Evolutionary conservation across 2,888 invertebrate species (phyloP).

Genomic region (Epistrophella euchroma): DNA sequence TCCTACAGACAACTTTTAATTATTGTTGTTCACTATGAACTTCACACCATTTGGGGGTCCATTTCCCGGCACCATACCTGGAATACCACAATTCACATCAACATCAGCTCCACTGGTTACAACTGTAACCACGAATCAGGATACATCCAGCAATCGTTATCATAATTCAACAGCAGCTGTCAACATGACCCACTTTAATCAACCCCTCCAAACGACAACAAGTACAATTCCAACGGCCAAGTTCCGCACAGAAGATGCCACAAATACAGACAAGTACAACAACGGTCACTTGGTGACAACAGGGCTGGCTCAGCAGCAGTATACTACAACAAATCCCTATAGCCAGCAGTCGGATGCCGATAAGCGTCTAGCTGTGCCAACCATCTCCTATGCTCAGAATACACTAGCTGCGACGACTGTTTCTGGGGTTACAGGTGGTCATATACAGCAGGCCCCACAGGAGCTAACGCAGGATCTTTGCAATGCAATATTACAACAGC

Average conservation of each 20-base stretch:
- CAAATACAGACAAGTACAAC: slow-evolving; percentile 84
- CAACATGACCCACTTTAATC: slow-evolving; percentile 85
- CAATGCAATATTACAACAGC: slow-evolving; percentile 83
- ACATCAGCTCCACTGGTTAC: slow-evolving; percentile 85
- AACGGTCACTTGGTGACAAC: slow-evolving; percentile 83
- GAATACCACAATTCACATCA: slow-evolving; percentile 92
- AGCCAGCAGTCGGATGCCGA: slow-evolving; percentile 79
- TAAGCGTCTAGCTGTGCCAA: slow-evolving; percentile 79
- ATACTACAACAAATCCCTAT: slow-evolving; percentile 79
- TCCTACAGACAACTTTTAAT: slow-evolving; percentile 24
- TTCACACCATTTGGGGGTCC: slow-evolving; percentile 92
- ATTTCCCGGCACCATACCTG: slow-evolving; percentile 90
- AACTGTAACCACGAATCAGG: slow-evolving; percentile 84
- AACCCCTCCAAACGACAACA: slow-evolving; percentile 82
- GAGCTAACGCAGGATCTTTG: slow-evolving; percentile 83
- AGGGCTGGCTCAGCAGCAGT: slow-evolving; percentile 79
- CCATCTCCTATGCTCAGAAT: slow-evolving; percentile 80
- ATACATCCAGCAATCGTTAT: slow-evolving; percentile 80
- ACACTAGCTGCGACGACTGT: slow-evolving; percentile 78
- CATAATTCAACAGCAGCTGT: slow-evolving; percentile 79
- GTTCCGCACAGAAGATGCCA: slow-evolving; percentile 86
- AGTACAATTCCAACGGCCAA: slow-evolving; percentile 86
- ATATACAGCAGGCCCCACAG: slow-evolving; percentile 82
- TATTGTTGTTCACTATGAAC: slow-evolving; percentile 87
- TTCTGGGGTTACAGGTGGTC: slow-evolving; percentile 76